Base-by-base conservation (phyloP, 2,113 vertebrate genomes). In the Microtus oregoni region DNA sequence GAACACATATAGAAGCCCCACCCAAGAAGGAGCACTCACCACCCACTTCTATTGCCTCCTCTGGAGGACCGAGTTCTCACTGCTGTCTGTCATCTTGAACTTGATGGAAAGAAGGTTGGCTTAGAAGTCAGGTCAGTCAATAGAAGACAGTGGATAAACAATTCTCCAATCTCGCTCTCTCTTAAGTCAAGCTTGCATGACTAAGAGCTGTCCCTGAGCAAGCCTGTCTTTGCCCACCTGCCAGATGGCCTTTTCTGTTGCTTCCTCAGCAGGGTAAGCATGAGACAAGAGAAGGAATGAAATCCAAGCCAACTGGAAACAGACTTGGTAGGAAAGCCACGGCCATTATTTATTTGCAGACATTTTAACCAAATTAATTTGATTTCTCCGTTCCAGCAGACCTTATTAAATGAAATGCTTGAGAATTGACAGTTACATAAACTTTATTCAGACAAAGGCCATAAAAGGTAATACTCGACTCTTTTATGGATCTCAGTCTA, bases 321-420 rank as follows among this genome's bases (percentile, higher is more conserved):
- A 68, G 35, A 67, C n/a, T 47, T 92, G 75, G 38, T 61, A 90
- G 15, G 44, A 94, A 90, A 15, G 14, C 58, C 79, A 75, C n/a
- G 26, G 89, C 82, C 89, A 72, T 6, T 35, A 58, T 30, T 82
- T 90, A 76, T 35, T 11, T 90, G 3, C 30, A 72, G 35, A 47
- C 12, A 41, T 83, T 92, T 15, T 26, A 73, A 90, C 90, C 63
- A 67, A 44, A 9, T 85, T 17, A 2, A 52, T 79, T 79, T 88
- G 32, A 79, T 93, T 65, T 92, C 8, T 35, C 4, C 14, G 9
- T 44, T 85, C 5, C 68, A 14, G 28, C 35, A 61, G 52, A 22
- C 12, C 41, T 89, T 28, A 19, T 86, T 86, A 93, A 94, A n/a
- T 86, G 72, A 89, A 75, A 78, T 76, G 44, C 73, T 89, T 82